These are phyloP conservation scores for Anas bahamensis DNA, from an alignment of 2,797 vertebrate species.

Conservation along the genomic window DNA sequence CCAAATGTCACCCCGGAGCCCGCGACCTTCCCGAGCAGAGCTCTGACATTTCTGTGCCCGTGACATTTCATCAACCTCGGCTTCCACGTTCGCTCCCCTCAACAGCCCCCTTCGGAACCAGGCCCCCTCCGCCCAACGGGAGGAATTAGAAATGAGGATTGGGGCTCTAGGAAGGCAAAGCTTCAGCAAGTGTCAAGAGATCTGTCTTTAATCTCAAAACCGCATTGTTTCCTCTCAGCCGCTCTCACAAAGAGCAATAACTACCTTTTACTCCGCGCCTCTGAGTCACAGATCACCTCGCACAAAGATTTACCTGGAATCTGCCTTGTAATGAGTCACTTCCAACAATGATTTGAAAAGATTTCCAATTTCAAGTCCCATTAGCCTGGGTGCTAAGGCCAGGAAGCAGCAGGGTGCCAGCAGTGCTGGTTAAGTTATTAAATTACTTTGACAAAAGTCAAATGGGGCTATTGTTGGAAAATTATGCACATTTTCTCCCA, in stretches of 20 bases:
- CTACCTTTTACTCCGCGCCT: not conserved
- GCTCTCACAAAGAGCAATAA: not conserved
- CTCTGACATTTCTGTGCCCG: not conserved
- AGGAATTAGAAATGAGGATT: not conserved
- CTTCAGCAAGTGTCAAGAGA: not conserved
- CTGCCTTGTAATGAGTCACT: constrained; percentile 62
- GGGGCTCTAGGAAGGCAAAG: not conserved
- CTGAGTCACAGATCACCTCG: constrained; percentile 45
- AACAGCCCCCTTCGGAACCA: not conserved
- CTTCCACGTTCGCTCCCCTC: not conserved
- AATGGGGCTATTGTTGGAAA: constrained; percentile 63
- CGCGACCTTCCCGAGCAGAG: rapidly evolving
- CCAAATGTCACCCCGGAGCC: not conserved
- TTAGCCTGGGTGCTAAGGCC: constrained; percentile 41
- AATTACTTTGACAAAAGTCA: constrained; percentile 65
- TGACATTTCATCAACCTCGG: not conserved
- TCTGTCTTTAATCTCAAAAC: not conserved
- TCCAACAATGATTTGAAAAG: constrained; percentile 18
- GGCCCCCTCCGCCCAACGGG: not conserved
- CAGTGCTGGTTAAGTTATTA: constrained; percentile 54
- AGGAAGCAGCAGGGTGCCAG: constrained; percentile 39
- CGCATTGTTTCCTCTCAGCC: constrained; percentile 9
- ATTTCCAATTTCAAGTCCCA: constrained; percentile 50
- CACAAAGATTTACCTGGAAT: constrained; percentile 64
- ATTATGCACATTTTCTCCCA: constrained; percentile 57